These are phyloP conservation scores for Brachionus plicatilis DNA, from an alignment of 1,140 invertebrate species.

Conservation along the genomic window DNA sequence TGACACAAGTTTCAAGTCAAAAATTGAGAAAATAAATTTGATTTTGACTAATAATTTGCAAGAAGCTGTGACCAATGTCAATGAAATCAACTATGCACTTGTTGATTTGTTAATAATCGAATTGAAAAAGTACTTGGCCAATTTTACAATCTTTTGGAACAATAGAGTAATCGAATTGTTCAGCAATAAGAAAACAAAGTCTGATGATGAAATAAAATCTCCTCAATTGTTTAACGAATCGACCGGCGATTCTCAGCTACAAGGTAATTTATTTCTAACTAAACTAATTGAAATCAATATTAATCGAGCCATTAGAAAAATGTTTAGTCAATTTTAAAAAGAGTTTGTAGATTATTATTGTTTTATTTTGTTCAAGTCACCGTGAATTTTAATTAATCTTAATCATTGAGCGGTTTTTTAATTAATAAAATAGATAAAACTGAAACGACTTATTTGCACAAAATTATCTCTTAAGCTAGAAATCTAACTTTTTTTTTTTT, in stretches of 20 bases:
- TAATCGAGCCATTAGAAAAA: not conserved
- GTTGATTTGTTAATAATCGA: slow-evolving; percentile 25
- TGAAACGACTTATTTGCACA: no score
- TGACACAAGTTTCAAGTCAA: not conserved
- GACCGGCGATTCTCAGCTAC: not conserved
- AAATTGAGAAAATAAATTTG: slow-evolving; percentile 39
- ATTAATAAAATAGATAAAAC: no score
- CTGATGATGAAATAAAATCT: not conserved
- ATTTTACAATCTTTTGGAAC: not conserved
- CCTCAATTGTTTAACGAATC: not conserved
- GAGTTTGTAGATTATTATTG: not conserved
- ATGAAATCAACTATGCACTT: not conserved
- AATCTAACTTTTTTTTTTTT: no score
- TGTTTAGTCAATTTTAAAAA: slow-evolving; percentile 4
- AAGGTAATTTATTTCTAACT: not conserved
- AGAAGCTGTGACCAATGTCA: not conserved
- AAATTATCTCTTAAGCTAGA: no score
- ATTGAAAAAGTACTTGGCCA: slow-evolving; percentile 21
- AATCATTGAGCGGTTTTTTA: no score
- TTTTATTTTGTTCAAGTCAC: not conserved
- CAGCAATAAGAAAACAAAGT: slow-evolving; percentile 24
- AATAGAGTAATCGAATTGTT: slow-evolving; percentile 23
- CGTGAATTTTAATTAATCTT: no score
- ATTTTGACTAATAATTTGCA: slow-evolving; percentile 10
- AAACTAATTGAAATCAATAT: no score